A percentile compares a stretch with the other conserved stretches of the same genome.
Evolutionary conservation across 2,113 vertebrate species (phyloP).

Genomic region (Notothenia coriiceps): DNA sequence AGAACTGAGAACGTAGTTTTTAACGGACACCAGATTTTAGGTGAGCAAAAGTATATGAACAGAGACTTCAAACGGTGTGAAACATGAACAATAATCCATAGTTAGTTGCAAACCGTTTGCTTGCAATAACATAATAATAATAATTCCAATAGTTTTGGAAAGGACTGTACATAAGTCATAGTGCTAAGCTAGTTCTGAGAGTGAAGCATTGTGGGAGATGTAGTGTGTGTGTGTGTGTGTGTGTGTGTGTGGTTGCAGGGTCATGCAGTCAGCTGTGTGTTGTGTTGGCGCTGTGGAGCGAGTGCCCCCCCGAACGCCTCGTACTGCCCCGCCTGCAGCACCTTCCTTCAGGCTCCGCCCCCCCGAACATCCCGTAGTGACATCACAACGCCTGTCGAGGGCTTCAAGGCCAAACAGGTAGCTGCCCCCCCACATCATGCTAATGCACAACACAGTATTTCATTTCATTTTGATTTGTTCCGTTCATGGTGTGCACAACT

Average conservation of each 20-base stretch:
- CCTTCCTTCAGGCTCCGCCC: constrained; percentile 79
- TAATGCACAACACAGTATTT: not conserved
- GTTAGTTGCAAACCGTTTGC: too few relatives aligned
- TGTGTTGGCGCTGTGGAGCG: constrained; percentile 87
- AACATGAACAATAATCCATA: too few relatives aligned
- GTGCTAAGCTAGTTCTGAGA: not conserved
- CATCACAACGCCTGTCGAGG: constrained; percentile 10
- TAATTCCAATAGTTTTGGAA: too few relatives aligned
- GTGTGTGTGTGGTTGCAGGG: constrained; percentile 68
- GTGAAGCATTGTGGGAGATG: constrained; percentile 44
- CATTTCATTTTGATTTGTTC: too few relatives aligned
- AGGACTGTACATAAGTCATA: too few relatives aligned
- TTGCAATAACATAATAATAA: too few relatives aligned
- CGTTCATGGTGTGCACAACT: too few relatives aligned
- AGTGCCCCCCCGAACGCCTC: constrained; percentile 82
- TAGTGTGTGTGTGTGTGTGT: not conserved
- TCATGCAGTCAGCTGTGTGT: constrained; percentile 72
- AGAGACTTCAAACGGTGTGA: too few relatives aligned
- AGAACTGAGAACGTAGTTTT: too few relatives aligned
- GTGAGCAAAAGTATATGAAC: too few relatives aligned
- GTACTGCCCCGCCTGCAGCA: constrained; percentile 89
- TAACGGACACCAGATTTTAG: too few relatives aligned
- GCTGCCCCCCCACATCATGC: not conserved
- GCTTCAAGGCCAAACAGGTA: not conserved
- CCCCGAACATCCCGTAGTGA: constrained; percentile 39